Base-by-base conservation (phyloP, 1,140 invertebrate genomes). In the Ceratitis capitata region DNA sequence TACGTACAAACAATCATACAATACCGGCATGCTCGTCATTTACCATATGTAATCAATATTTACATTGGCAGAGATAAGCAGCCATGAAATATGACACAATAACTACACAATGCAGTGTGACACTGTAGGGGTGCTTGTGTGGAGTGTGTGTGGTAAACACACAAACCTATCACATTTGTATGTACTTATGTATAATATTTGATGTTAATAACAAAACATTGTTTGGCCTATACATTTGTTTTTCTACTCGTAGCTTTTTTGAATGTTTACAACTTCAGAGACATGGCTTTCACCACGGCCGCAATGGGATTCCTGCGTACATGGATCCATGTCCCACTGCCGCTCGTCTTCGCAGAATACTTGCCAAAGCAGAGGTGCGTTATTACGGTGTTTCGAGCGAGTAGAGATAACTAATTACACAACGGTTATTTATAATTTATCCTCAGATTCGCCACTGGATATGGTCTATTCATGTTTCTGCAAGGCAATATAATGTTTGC, bases 391-490 rank as follows among this genome's bases (percentile, higher is more conserved):
- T 23, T 29, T 58, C 12, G 1, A 29, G 7, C 42, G 82, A 61
- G 16, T 16, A 35, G 16, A 39, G 32, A 19, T 39, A 29, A 39
- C 78, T 53, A 74, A 29, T 29, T 69, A 26, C 7, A 26, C 7
- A 78, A 56, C 23, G 39, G 49, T 84, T 58, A 45, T n/a, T 83
- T 23, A 84, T 9, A 56, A n/a, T 83, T 29, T 78, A 29, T 51
- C 84, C 82, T 7, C 58, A 92, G 91, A 87, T 93, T 95, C 49
- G 93, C 95, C 2, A 93, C 94, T 0, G 95, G 95, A 0, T 94
- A 94, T 85, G 94, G 94, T 0, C 88, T 95, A 10, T 95, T 94
- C 86, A 95, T 95, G 94, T 92, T 95, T 26, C 88, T 94, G 35
- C 93, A 93, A 82, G 93, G 93, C 26, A 90, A 93, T 84, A 88